Percentiles rank a stretch among this genome's conserved stretches.
Conservation (phyloP, 2,888 invertebrate genomes). For the Mythimna pallens region DNA sequence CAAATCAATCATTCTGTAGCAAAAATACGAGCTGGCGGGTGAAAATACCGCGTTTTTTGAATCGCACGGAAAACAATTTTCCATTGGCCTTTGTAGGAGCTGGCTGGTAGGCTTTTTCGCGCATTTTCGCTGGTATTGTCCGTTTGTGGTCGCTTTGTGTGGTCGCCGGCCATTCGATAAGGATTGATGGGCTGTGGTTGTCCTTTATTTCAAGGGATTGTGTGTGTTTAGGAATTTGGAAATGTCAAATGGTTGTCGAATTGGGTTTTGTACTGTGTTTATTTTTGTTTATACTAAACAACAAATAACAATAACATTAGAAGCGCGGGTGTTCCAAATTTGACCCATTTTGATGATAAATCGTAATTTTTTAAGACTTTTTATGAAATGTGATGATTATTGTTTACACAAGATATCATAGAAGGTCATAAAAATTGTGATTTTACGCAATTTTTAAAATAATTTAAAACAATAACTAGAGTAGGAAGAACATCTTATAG, state of each 20-base stretch:
- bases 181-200: conserved; percentile 38
- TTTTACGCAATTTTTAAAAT: too few species aligned
- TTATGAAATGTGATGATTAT: too few species aligned
- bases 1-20: conserved; percentile 76
- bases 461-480: too few species aligned
- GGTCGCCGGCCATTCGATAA: conserved; percentile 28
- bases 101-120: conserved; percentile 37
- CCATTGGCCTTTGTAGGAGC: conserved; percentile 55
- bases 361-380: too few species aligned
- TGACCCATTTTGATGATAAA: too few species aligned
- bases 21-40: conserved; percentile 66
- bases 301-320: too few species aligned
- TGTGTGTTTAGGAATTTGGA: background rate
- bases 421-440: too few species aligned
- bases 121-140: conserved; percentile 41
- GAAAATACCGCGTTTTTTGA: conserved; percentile 58
- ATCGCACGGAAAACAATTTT: conserved; percentile 73
- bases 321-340: too few species aligned
- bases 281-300: too few species aligned
- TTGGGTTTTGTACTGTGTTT: too few species aligned
- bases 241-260: conserved; percentile 6
- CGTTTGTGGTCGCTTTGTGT: conserved; percentile 40
- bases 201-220: conserved; percentile 19
- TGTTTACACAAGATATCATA: too few species aligned
- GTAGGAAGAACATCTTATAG: too few species aligned